A percentile compares a stretch with the other conserved stretches of the same genome.
Evolutionary conservation across 64 coral and sea anemone genomes (phyloP).

Genomic region (Cladopsammia gracilis): DNA sequence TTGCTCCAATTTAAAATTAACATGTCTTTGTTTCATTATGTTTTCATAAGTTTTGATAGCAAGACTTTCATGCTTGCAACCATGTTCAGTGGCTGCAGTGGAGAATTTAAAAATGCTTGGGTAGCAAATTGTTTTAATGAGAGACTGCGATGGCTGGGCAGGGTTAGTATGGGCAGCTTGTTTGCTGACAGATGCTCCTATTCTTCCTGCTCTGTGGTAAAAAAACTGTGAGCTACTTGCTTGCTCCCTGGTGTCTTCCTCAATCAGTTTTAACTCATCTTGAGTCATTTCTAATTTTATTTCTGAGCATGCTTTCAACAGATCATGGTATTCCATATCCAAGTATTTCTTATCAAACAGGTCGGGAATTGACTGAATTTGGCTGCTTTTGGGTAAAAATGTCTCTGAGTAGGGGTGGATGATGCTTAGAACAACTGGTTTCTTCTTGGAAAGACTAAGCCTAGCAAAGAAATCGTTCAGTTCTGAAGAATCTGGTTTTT

Average conservation of each 20-base stretch:
- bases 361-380: background rate
- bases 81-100: background rate
- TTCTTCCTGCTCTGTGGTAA: constrained; percentile 11
- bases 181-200: background rate
- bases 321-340: background rate
- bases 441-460: background rate
- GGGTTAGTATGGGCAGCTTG: constrained; percentile 30
- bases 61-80: background rate
- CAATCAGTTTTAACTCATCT: background rate
- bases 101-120: background rate
- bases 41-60: background rate
- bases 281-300: background rate
- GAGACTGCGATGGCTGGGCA: background rate
- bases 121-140: constrained; percentile 43
- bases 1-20: background rate
- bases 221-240: background rate
- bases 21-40: background rate
- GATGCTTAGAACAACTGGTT: background rate
- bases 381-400: background rate
- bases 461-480: background rate
- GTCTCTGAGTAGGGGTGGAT: background rate
- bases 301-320: background rate
- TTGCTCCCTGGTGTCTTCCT: background rate
- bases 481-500: background rate
- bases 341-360: background rate